Percentiles rank a stretch among this genome's conserved stretches.
These are phyloP conservation scores for Myocastor coypus DNA, from an alignment of 2,113 vertebrate genomes.

Conservation along the genomic window DNA sequence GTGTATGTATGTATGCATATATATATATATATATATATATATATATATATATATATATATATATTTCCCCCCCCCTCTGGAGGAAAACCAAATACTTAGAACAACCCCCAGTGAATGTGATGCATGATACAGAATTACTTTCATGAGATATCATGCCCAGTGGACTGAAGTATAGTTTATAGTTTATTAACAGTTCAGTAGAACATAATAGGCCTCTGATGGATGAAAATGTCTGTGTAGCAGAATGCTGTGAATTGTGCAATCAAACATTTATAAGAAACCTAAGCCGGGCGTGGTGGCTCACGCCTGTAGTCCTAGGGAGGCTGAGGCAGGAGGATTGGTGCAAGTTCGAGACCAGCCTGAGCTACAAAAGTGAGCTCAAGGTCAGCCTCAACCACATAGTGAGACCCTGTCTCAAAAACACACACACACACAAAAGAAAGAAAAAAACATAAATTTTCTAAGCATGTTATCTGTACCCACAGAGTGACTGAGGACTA, in stretches of 20 bases:
- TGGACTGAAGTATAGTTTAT: background rate
- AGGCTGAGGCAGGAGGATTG: too few species aligned
- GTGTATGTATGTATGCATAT: too few species aligned
- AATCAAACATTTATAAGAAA: background rate
- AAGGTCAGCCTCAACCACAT: too few species aligned
- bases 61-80: background rate
- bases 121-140: background rate
- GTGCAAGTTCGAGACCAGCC: too few species aligned
- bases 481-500: background rate
- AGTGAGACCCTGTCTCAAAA: too few species aligned
- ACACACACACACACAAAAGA: too few species aligned
- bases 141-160: background rate
- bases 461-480: background rate
- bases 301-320: too few species aligned
- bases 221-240: conserved; percentile 10
- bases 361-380: too few species aligned
- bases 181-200: conserved; percentile 5
- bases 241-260: conserved; percentile 13
- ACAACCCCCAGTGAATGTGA: background rate
- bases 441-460: too few species aligned
- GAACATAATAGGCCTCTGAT: background rate
- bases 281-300: too few species aligned
- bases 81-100: background rate
- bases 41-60: too few species aligned
- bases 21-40: too few species aligned